These are phyloP conservation scores for Melanchra persicariae DNA, from an alignment of 2,888 invertebrate species.

Conservation along the genomic window DNA sequence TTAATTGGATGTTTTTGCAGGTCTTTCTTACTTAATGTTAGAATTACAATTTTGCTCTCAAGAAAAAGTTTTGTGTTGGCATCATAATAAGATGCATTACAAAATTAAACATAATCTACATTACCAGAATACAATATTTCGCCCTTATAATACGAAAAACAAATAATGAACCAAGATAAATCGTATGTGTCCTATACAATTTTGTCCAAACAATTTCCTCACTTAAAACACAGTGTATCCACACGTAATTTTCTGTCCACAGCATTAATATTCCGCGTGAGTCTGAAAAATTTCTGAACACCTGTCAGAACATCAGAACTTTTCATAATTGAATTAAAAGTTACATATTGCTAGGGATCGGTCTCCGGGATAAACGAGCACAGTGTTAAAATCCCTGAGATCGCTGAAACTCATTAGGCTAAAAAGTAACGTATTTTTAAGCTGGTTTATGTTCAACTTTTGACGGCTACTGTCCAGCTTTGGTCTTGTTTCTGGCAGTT, in stretches of 20 bases:
- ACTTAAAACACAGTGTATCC: neutral
- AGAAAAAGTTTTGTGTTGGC: neutral
- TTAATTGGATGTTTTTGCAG: neutral
- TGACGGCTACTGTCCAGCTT: conserved; percentile 5
- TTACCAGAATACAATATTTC: too few species aligned
- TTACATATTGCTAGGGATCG: conserved; percentile 43
- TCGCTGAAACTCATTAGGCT: conserved; percentile 30
- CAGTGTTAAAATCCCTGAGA: conserved; percentile 10
- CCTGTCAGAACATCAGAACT: conserved; percentile 47
- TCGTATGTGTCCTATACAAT: neutral
- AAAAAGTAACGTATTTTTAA: conserved; percentile 43
- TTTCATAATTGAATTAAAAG: conserved; percentile 63
- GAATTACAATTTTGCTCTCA: neutral
- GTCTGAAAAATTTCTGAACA: conserved; percentile 36
- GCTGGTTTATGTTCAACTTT: conserved; percentile 26
- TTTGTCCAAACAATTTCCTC: neutral
- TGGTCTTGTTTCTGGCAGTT: conserved; percentile 26
- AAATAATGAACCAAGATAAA: neutral
- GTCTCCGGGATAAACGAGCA: conserved; percentile 18
- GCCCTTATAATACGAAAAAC: too few species aligned
- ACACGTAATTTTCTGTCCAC: conserved; percentile 17
- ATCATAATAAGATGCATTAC: neutral
- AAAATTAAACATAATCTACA: neutral
- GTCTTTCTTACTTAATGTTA: neutral
- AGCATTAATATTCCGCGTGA: conserved; percentile 40